Conservation (phyloP, 2,888 invertebrate genomes). For the Gandaritis pyraliata region DNA sequence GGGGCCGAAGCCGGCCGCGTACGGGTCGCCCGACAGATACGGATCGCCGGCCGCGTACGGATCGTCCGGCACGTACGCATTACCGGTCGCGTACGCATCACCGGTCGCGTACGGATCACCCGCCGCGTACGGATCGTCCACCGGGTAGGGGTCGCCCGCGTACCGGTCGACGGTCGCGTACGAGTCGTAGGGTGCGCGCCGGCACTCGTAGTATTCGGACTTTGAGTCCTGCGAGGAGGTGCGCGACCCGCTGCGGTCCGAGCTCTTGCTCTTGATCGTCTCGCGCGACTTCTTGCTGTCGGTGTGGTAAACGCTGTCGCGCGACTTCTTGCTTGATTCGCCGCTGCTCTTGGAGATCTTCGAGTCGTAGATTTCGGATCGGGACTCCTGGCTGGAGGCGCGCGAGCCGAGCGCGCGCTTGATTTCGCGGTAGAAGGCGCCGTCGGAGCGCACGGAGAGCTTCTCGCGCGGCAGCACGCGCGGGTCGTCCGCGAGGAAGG, state of each 20-base stretch:
- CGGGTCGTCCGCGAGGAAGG: slow-evolving; percentile 92
- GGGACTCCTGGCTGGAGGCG: slow-evolving; percentile 88
- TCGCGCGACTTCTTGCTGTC: slow-evolving; percentile 87
- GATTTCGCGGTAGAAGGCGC: slow-evolving; percentile 88
- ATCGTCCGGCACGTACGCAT: slow-evolving; percentile 45
- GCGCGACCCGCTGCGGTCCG: slow-evolving; percentile 85
- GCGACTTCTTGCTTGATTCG: slow-evolving; percentile 87
- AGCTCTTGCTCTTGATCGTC: slow-evolving; percentile 86
- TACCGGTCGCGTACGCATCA: slow-evolving; percentile 37
- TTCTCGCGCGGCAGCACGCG: slow-evolving; percentile 89
- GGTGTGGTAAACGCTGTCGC: slow-evolving; percentile 86
- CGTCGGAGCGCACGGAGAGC: slow-evolving; percentile 89
- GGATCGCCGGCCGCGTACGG: slow-evolving; percentile 59
- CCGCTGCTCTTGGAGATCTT: slow-evolving; percentile 86
- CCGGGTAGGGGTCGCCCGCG: slow-evolving; percentile 37
- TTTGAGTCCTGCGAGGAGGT: slow-evolving; percentile 90
- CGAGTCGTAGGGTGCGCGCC: slow-evolving; percentile 77
- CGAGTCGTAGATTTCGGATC: slow-evolving; percentile 87
- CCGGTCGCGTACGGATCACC: slow-evolving; percentile 11
- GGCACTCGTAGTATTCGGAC: slow-evolving; percentile 88
- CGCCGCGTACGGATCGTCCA: slow-evolving; percentile 66
- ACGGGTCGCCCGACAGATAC: slow-evolving; percentile 43
- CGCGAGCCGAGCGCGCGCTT: slow-evolving; percentile 86
- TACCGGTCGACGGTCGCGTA: slow-evolving; percentile 33
- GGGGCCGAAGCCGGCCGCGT: slow-evolving; percentile 74